Evolutionary conservation across 2,888 invertebrate genomes (phyloP).

Genomic region (Mesorhabditis spiculigera): DNA sequence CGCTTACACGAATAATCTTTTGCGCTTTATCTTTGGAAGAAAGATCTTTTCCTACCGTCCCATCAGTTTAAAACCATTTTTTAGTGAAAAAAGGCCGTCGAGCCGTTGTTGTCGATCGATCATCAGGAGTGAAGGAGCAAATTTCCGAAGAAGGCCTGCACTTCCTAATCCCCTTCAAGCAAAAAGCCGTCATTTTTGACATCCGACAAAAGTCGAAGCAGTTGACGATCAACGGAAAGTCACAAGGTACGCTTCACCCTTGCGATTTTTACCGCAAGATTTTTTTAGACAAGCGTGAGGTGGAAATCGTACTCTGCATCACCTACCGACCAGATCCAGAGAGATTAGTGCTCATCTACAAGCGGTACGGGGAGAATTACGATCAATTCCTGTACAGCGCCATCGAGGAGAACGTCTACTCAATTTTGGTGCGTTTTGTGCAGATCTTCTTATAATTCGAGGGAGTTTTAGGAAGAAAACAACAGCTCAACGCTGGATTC

Average conservation of each 20-base stretch:
- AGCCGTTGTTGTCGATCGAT: not conserved
- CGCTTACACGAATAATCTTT: not conserved
- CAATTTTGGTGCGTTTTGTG: not conserved
- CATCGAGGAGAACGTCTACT: not conserved
- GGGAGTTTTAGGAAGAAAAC: not conserved
- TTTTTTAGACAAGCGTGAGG: not conserved
- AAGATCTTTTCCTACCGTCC: too few relatives aligned
- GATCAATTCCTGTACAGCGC: not conserved
- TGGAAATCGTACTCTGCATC: not conserved
- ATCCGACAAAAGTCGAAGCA: not conserved
- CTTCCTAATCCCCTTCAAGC: not conserved
- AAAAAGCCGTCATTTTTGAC: not conserved
- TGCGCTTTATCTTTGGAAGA: too few relatives aligned
- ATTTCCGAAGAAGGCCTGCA: not conserved
- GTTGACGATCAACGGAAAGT: not conserved
- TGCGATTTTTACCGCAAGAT: too few relatives aligned
- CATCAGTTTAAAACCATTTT: not conserved
- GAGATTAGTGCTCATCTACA: not conserved
- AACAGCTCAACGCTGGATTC: not conserved
- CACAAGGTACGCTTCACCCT: not conserved
- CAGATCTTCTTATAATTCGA: not conserved
- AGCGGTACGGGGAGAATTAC: not conserved
- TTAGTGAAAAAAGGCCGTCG: slow-evolving; percentile 4
- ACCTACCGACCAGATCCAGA: not conserved
- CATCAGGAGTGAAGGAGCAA: not conserved